A percentile compares a stretch with the other conserved stretches of the same genome.
These are phyloP conservation scores for Idaea straminata DNA, from an alignment of 2,888 invertebrate species.

Conservation along the genomic window DNA sequence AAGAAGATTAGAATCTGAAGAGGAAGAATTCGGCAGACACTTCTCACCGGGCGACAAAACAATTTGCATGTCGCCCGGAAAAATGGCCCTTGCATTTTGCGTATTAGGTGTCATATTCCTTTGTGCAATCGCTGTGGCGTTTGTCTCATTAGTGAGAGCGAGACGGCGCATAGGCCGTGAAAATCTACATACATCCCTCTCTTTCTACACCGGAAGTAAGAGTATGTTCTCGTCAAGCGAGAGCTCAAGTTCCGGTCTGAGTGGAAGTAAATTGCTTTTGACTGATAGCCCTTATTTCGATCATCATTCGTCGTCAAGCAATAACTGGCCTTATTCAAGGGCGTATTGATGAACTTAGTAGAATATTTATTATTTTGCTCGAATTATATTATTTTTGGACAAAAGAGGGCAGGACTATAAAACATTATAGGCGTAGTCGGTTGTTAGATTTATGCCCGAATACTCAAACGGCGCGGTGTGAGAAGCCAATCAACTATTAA, in stretches of 20 bases:
- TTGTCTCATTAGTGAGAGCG: slow-evolving; percentile 83
- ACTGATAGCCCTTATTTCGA: slow-evolving; percentile 82
- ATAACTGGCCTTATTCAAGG: slow-evolving; percentile 76
- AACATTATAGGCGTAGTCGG: no score
- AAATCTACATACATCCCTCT: slow-evolving; percentile 73
- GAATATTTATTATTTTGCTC: neutral
- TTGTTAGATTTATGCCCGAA: no score
- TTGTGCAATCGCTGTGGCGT: slow-evolving; percentile 84
- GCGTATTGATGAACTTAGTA: slow-evolving; percentile 43
- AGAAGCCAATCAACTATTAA: no score
- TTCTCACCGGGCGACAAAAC: slow-evolving; percentile 81
- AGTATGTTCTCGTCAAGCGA: slow-evolving; percentile 82
- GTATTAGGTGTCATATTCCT: slow-evolving; percentile 86
- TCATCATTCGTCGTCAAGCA: slow-evolving; percentile 76
- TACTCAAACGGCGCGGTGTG: no score
- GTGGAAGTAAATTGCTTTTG: slow-evolving; percentile 80
- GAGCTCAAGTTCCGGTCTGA: slow-evolving; percentile 80
- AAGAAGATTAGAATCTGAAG: slow-evolving; percentile 66
- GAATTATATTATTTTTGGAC: no score
- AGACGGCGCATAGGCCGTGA: slow-evolving; percentile 75
- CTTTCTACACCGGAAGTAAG: slow-evolving; percentile 80
- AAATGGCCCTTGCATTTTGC: slow-evolving; percentile 88
- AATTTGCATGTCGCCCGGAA: slow-evolving; percentile 87
- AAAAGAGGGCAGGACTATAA: no score
- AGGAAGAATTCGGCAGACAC: slow-evolving; percentile 62